These are phyloP conservation scores for Psilopogon haemacephalus DNA, from an alignment of 2,113 vertebrate species.

Conservation along the genomic window DNA sequence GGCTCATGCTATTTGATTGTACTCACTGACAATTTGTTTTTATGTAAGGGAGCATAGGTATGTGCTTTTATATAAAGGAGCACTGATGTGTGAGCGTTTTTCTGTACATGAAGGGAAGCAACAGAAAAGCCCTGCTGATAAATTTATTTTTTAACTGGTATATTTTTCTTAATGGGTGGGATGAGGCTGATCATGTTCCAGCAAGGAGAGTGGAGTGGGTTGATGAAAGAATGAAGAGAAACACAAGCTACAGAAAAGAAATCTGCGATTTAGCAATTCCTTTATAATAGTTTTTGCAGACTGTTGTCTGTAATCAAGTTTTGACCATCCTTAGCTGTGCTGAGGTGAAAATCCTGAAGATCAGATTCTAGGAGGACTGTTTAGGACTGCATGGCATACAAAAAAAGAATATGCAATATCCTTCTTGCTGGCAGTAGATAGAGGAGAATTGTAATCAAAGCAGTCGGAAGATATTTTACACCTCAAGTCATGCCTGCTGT, in stretches of 20 bases:
- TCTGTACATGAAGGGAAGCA: neutral
- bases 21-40: neutral
- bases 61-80: neutral
- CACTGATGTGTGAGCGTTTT: accelerated
- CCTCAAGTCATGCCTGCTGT: neutral
- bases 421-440: neutral
- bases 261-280: neutral
- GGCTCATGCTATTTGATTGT: neutral
- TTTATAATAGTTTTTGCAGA: neutral
- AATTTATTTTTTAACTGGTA: neutral
- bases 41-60: neutral
- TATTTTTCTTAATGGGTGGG: neutral
- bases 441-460: neutral
- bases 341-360: neutral
- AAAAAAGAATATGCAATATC: neutral
- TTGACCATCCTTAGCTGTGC: neutral
- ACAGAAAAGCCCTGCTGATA: neutral
- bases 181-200: neutral
- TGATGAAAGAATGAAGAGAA: neutral
- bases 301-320: neutral
- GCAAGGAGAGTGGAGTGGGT: neutral
- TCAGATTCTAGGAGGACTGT: neutral
- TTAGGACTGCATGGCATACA: neutral
- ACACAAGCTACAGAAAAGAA: neutral
- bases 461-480: neutral